Base-by-base conservation (phyloP, 2,888 invertebrate genomes). In the Chironomus riparius region DNA sequence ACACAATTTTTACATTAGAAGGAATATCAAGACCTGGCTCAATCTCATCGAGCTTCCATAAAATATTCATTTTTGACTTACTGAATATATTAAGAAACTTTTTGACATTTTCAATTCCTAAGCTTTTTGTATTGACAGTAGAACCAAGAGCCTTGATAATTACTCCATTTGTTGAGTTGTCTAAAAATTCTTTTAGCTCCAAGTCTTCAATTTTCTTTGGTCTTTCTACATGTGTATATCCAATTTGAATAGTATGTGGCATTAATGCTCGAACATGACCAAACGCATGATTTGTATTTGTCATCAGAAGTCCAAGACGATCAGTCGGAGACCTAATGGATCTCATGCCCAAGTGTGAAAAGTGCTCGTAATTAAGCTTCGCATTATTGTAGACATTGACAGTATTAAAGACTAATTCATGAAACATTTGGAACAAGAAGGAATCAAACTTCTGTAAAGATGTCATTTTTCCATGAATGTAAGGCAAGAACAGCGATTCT, bases 11-110 rank as follows among this genome's bases (percentile, higher is more conserved):
- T 1, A 85, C 81, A 72, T 85, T 84, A 1, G 79, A 76, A 0
- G 81, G 77, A 38, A 38, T 38, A 2, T 38, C 38, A 13, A 78
- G 77, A 48, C 80, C 81, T 24, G 81, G 80, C 2, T 80, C 80
- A 65, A 83, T 82, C 13, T 78, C 77, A 75, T 83, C 81, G 81
- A 82, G 83, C 77, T 84, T 85, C 81, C 82, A 83, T n/a, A 85
- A 68, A 10, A 85, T 79, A 71, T 85, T 65, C 13, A 65, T 18
- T 0, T 56, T 56, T 15, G 56, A 4, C n/a, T 18, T 15, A 15
- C 18, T 56, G 15, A 56, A 56, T 2, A 56, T 7, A 5, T 56
- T 6, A 1, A 56, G 18, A 7, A 56, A 56, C 6, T 56, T 56
- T 7, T 56, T 18, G 0, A 56, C 18, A 6, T 15, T 56, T 15